Conservation (phyloP, 2,888 invertebrate genomes). For the Clusia tigrina region DNA sequence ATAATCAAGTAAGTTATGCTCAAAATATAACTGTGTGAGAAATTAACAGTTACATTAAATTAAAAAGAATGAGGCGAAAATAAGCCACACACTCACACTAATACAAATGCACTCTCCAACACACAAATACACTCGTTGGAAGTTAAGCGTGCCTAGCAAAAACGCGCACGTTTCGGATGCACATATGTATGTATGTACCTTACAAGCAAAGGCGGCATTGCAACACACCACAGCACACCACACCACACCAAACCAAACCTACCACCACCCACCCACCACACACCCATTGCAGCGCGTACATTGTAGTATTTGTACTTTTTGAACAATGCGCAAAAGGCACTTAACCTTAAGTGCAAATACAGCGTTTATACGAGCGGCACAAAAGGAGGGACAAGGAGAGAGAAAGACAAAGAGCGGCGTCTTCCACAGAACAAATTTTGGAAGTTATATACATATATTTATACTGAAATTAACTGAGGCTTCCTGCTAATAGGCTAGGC, state of each 20-base stretch:
- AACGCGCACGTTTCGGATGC: not conserved
- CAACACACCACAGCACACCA: too few species aligned
- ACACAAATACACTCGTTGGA: not conserved
- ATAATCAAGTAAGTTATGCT: constrained; percentile 11
- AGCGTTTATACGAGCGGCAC: not conserved
- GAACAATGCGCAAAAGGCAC: constrained; percentile 13
- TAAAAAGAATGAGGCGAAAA: not conserved
- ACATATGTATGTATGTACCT: too few species aligned
- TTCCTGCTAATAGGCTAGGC: too few species aligned
- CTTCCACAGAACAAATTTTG: too few species aligned
- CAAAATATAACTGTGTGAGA: constrained; percentile 9
- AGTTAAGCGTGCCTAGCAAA: not conserved
- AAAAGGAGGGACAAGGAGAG: constrained; percentile 18
- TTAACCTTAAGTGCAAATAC: constrained; percentile 29
- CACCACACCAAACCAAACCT: too few species aligned
- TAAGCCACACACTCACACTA: not conserved
- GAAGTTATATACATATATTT: too few species aligned
- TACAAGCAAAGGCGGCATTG: too few species aligned
- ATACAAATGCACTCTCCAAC: constrained; percentile 6
- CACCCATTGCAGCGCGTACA: too few species aligned
- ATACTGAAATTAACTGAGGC: too few species aligned
- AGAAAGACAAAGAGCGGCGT: too few species aligned
- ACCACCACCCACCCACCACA: too few species aligned
- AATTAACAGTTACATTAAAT: constrained; percentile 11
- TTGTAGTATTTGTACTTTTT: too few species aligned